These are phyloP conservation scores for Drosophila ustulata DNA, from an alignment of 2,888 invertebrate species.

Conservation along the genomic window DNA sequence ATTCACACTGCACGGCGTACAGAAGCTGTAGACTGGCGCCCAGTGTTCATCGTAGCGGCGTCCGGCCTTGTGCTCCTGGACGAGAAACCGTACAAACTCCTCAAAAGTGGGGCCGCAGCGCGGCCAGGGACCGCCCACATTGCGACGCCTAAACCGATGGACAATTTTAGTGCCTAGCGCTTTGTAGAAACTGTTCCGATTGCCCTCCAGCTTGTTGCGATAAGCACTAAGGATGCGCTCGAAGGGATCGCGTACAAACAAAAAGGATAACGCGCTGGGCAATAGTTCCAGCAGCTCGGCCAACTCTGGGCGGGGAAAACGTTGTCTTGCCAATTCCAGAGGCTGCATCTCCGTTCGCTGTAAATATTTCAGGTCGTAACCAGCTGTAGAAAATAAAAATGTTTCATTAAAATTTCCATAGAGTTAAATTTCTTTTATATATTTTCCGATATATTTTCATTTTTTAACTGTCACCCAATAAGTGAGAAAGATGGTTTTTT, in stretches of 20 bases:
- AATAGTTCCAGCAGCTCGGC: conserved; percentile 88
- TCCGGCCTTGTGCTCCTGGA: conserved; percentile 86
- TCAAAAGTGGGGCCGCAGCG: conserved; percentile 88
- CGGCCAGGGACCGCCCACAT: conserved; percentile 57
- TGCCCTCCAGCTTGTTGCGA: conserved; percentile 90
- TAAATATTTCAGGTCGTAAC: conserved; percentile 87
- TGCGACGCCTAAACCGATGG: conserved; percentile 85
- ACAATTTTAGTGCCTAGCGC: conserved; percentile 89
- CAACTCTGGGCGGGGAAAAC: conserved; percentile 89
- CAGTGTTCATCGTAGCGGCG: conserved; percentile 88
- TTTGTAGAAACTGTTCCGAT: conserved; percentile 89
- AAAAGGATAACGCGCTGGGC: conserved; percentile 88
- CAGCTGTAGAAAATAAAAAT: conserved; percentile 83
- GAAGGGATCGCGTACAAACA: conserved; percentile 90
- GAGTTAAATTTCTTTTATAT: too few species aligned
- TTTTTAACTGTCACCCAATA: too few species aligned
- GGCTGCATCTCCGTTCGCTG: conserved; percentile 88
- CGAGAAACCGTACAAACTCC: conserved; percentile 90
- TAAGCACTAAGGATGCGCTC: conserved; percentile 90
- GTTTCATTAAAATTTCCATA: background rate
- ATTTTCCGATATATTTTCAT: too few species aligned
- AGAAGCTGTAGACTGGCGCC: conserved; percentile 88
- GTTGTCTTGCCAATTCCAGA: conserved; percentile 88
- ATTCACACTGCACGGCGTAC: conserved; percentile 89
- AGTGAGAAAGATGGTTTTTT: too few species aligned